Evolutionary conservation across 2,113 vertebrate species (phyloP).

Genomic region (Dicrurus megarhynchus): DNA sequence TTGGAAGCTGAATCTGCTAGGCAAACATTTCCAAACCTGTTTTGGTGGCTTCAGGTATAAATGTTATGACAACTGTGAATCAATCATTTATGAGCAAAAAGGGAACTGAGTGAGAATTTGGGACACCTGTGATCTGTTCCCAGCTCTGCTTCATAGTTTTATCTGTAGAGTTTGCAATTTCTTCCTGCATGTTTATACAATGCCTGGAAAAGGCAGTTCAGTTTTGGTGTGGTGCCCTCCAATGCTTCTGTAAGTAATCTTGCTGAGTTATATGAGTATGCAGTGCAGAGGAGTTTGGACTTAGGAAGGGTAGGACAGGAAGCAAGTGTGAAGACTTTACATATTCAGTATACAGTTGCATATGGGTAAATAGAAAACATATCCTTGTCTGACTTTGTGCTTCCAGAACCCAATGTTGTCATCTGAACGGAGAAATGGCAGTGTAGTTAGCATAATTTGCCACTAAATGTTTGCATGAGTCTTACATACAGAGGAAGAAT

Average conservation of each 20-base stretch:
- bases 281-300: not conserved
- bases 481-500: not conserved
- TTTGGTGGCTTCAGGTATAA: not conserved
- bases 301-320: not conserved
- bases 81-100: not conserved
- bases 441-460: not conserved
- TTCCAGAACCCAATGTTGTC: not conserved
- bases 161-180: not conserved
- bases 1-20: not conserved
- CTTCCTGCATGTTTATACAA: not conserved
- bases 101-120: not conserved
- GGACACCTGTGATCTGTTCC: not conserved
- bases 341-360: fast-evolving
- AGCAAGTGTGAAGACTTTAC: not conserved
- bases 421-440: not conserved
- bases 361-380: not conserved
- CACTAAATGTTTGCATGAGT: not conserved
- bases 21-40: not conserved
- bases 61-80: not conserved
- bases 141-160: not conserved
- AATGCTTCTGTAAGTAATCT: not conserved
- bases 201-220: not conserved
- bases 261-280: not conserved
- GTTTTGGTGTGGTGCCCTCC: not conserved
- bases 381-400: not conserved